Evolutionary conservation across 2,113 vertebrate genomes (phyloP).

Genomic region (Ascaphus truei): DNA sequence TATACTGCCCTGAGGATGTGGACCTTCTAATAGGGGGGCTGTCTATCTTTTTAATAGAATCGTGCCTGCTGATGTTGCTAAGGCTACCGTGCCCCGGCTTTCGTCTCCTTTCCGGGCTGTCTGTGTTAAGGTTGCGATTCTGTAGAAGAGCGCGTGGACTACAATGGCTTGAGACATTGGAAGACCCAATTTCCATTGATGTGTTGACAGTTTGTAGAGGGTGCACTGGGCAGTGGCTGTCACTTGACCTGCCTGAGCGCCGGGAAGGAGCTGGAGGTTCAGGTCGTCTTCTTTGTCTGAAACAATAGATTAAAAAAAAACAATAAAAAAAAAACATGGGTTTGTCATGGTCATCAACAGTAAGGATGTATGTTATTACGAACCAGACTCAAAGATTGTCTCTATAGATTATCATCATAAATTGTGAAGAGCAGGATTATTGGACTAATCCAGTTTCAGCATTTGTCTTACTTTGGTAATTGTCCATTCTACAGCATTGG

Average conservation of each 20-base stretch:
- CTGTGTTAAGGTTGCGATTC: constrained; percentile 70
- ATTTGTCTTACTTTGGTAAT: too few relatives aligned
- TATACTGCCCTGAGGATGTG: constrained; percentile 92
- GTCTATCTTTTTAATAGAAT: constrained; percentile 90
- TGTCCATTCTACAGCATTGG: too few relatives aligned
- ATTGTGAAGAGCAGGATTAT: too few relatives aligned
- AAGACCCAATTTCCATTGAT: constrained; percentile 77
- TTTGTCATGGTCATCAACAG: too few relatives aligned
- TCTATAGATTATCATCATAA: neutral
- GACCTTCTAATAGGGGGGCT: constrained; percentile 94
- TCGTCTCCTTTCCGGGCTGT: constrained; percentile 86
- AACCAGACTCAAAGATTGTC: too few relatives aligned
- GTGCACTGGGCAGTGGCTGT: constrained; percentile 82
- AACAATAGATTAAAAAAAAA: constrained; percentile 35
- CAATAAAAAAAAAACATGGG: too few relatives aligned
- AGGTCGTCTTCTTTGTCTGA: constrained; percentile 84
- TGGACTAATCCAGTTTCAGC: too few relatives aligned
- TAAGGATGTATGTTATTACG: too few relatives aligned
- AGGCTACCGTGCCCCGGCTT: constrained; percentile 84
- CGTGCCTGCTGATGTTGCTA: constrained; percentile 89
- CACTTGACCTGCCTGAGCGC: constrained; percentile 81
- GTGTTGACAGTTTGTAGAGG: constrained; percentile 74
- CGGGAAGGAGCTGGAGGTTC: constrained; percentile 78
- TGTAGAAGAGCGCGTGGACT: constrained; percentile 82
- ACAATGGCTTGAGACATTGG: constrained; percentile 73